Evolutionary conservation across 2,888 invertebrate genomes (phyloP).

Genomic region (Ochlodes sylvanus): DNA sequence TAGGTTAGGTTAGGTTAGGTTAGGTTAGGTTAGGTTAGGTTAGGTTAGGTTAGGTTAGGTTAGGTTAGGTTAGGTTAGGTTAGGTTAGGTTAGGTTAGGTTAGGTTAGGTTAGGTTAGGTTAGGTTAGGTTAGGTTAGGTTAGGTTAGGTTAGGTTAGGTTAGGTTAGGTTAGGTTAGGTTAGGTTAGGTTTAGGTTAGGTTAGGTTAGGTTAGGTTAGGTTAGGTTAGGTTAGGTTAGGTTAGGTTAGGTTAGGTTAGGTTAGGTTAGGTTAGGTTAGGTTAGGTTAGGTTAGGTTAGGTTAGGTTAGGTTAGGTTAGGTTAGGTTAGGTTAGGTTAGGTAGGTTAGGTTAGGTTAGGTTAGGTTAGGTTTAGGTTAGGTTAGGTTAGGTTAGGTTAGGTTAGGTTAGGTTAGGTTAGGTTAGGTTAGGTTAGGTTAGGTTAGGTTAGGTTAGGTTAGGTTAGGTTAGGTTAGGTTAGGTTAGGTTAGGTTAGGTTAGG

Average conservation of each 20-base stretch:
- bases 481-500: slow-evolving; percentile 42
- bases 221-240: slow-evolving; percentile 41
- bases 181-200: slow-evolving; percentile 39
- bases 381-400: slow-evolving; percentile 35
- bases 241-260: slow-evolving; percentile 42
- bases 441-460: slow-evolving; percentile 40
- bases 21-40: no score
- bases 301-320: slow-evolving; percentile 42
- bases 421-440: slow-evolving; percentile 41
- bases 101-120: no score
- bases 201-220: slow-evolving; percentile 42
- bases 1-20: no score
- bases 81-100: no score
- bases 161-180: slow-evolving; percentile 27
- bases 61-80: no score
- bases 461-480: slow-evolving; percentile 41
- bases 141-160: no score
- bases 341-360: slow-evolving; percentile 43
- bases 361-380: slow-evolving; percentile 43
- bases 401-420: slow-evolving; percentile 38
- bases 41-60: no score
- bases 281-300: slow-evolving; percentile 42
- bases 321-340: slow-evolving; percentile 41
- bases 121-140: no score
- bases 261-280: slow-evolving; percentile 41